Conservation (phyloP, 2,888 invertebrate species). For the Phyllotreta cruciferae region DNA sequence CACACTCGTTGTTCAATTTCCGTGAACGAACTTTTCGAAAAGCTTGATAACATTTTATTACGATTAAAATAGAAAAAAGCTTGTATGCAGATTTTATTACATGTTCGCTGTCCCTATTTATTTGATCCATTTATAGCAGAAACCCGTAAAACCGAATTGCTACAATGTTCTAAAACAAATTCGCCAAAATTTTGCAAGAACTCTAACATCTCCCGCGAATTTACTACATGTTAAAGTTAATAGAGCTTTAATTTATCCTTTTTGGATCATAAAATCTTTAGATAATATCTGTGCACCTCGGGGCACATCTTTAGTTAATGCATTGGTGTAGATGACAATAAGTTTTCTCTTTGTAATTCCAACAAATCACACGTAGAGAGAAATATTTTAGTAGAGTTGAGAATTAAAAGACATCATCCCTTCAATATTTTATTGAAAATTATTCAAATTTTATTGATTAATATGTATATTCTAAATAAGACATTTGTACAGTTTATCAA, state of each 20-base stretch:
- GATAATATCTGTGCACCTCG: slow-evolving; percentile 7
- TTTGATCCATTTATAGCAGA: slow-evolving; percentile 3
- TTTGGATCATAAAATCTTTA: slow-evolving; percentile 9
- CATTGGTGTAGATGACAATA: neutral
- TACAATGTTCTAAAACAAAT: slow-evolving; percentile 10
- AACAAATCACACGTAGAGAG: too few species aligned
- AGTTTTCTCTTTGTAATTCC: too few species aligned
- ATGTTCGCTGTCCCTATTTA: slow-evolving; percentile 7
- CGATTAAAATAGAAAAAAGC: neutral
- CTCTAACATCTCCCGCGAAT: neutral
- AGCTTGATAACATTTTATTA: too few species aligned
- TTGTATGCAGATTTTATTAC: slow-evolving; percentile 4
- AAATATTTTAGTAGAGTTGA: too few species aligned
- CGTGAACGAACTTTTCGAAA: too few species aligned
- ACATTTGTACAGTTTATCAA: too few species aligned
- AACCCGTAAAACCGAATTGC: slow-evolving; percentile 4
- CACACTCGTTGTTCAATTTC: too few species aligned
- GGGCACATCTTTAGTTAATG: neutral
- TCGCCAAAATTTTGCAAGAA: slow-evolving; percentile 10
- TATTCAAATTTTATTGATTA: too few species aligned
- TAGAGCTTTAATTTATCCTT: slow-evolving; percentile 10
- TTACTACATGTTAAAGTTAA: slow-evolving; percentile 6
- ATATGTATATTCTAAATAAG: too few species aligned
- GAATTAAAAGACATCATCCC: too few species aligned
- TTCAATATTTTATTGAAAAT: too few species aligned